A percentile compares a stretch with the other conserved stretches of the same genome.
phyloP scores from a whole-genome alignment of 2,113 vertebrate genomes.

The Taxidea taxus region DNA sequence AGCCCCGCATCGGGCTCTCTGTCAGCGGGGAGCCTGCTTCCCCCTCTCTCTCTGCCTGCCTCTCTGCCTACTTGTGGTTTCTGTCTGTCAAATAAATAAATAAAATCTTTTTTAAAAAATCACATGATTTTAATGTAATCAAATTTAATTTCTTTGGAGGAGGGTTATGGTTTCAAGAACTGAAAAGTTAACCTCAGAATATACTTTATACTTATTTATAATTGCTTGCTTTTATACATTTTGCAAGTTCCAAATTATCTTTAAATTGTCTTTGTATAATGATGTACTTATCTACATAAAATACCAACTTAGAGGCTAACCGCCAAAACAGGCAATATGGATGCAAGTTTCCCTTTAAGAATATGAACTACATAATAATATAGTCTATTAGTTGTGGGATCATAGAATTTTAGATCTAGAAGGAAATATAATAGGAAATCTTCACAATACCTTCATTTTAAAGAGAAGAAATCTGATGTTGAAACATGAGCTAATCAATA shows the following conservation, averaged over 20 bases:
- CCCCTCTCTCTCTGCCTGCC: no score
- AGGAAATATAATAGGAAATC: not conserved
- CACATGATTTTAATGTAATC: constrained; percentile 22
- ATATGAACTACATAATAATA: constrained; percentile 16
- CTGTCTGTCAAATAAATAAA: no score
- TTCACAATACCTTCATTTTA: not conserved
- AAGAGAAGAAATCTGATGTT: not conserved
- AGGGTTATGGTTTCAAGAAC: constrained; percentile 9
- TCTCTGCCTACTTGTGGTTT: no score
- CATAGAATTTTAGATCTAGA: constrained; percentile 21
- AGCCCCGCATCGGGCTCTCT: no score
- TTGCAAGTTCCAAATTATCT: constrained; percentile 36
- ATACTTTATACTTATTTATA: constrained; percentile 47
- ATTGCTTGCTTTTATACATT: constrained; percentile 38
- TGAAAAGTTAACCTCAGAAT: constrained; percentile 22
- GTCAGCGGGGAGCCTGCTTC: no score
- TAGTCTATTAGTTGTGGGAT: not conserved
- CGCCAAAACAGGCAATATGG: not conserved
- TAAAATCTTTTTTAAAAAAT: no score
- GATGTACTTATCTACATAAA: constrained; percentile 13
- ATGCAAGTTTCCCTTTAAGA: constrained; percentile 3
- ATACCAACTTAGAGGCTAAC: not conserved
- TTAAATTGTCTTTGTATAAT: constrained; percentile 16
- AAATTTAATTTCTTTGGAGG: constrained; percentile 42
- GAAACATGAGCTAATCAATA: not conserved